Conservation (phyloP, 1,140 invertebrate genomes). For the Zaprionus vittiger region DNA sequence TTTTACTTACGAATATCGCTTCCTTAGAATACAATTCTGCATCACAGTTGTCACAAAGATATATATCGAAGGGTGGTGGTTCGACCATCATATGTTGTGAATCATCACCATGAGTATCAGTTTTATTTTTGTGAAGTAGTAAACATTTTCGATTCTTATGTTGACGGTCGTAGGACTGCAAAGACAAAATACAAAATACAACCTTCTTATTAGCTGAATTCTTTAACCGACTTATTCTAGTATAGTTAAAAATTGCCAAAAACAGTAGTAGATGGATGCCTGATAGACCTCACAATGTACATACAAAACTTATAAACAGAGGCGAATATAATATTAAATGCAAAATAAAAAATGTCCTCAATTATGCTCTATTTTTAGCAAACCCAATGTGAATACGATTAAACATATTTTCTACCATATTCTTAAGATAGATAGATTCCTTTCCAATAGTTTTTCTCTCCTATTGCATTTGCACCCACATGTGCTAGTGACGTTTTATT, state of each 20-base stretch:
- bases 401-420: too few species aligned
- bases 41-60: conserved; percentile 90
- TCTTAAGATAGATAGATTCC: too few species aligned
- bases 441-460: too few species aligned
- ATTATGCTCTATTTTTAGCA: too few species aligned
- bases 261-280: conserved; percentile 3
- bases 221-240: too few species aligned
- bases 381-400: too few species aligned
- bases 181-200: neutral
- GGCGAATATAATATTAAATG: too few species aligned
- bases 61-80: conserved; percentile 87
- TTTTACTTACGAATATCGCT: conserved; percentile 85
- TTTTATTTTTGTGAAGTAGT: conserved; percentile 74
- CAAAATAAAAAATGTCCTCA: too few species aligned
- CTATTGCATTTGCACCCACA: too few species aligned
- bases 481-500: too few species aligned
- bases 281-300: too few species aligned
- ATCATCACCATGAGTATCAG: conserved; percentile 81
- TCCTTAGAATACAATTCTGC: conserved; percentile 86
- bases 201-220: neutral
- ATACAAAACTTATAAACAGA: too few species aligned
- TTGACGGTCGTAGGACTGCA: conserved; percentile 79
- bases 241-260: neutral
- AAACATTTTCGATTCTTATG: conserved; percentile 76
- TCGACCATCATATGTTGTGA: conserved; percentile 85